Base-by-base conservation (phyloP, 1,140 invertebrate genomes). In the Aphis gossypii region DNA sequence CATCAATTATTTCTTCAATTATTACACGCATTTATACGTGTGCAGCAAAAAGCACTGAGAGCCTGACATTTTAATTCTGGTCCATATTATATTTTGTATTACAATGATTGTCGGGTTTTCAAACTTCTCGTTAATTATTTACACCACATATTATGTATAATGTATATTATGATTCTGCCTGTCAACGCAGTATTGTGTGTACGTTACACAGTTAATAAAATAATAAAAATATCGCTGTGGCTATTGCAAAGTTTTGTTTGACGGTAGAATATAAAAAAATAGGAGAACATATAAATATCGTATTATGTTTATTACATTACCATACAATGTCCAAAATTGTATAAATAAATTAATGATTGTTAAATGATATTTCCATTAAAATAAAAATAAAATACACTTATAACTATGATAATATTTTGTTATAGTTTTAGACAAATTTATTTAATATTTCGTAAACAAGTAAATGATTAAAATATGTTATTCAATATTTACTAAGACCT, bases 41-140 rank as follows among this genome's bases (percentile, higher is more conserved):
- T 76, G 60, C 60, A n/a, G n/a, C 1, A n/a, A 76, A 76, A 76
- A n/a, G 11, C 60, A 76, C 14, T 20, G 18, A 76, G 60, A 76
- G 60, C 60, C 5, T 76, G 60, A 35, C 60, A n/a, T n/a, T 76
- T n/a, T 76, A 76, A n/a, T 76, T n/a, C 60, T n/a, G 60, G 4
- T 76, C 60, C 60, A 76, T n/a, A 76, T n/a, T 76, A n/a, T 76
- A 76, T 76, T n/a, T 76, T 76, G 60, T n/a, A 76, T 20, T 76
- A 76, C 60, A 76, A 76, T 76, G 18, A 76, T 76, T n/a, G 60
- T 76, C 30, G n/a, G 30, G 14, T 76, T 76, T 76, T 76, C 30
- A 76, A 68, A 76, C 30, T 76, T 76, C 14, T 35, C n/a, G 30
- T 76, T 35, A 76, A n/a, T 76, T 76, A 76, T 76, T 76, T 76